Evolutionary conservation across 2,888 invertebrate genomes (phyloP).

Genomic region (Petrolisthes cinctipes): DNA sequence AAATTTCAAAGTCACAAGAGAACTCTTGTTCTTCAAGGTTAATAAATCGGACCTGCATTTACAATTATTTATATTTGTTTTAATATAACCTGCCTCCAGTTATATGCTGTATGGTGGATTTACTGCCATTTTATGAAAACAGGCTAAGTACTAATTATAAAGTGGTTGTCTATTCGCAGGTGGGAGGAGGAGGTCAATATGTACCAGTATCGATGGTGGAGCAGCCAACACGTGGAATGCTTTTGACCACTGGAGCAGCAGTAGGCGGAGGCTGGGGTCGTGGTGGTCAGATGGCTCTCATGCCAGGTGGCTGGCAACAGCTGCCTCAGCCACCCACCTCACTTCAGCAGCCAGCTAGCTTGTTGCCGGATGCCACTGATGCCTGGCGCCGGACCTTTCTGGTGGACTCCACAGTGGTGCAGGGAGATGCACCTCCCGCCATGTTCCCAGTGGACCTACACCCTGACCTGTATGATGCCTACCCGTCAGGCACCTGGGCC

Average conservation of each 20-base stretch:
- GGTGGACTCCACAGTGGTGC: conserved; percentile 81
- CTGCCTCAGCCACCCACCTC: conserved; percentile 64
- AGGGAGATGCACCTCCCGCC: conserved; percentile 72
- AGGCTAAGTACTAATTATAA: neutral
- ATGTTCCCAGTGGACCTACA: conserved; percentile 65
- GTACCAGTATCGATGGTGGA: conserved; percentile 94
- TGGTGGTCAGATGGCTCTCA: conserved; percentile 83
- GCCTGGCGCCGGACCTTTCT: conserved; percentile 78
- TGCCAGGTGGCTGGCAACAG: conserved; percentile 84
- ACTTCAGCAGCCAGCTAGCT: conserved; percentile 57
- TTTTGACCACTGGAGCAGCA: conserved; percentile 71
- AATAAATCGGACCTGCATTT: neutral
- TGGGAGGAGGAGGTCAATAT: conserved; percentile 76
- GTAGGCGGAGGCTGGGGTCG: conserved; percentile 72
- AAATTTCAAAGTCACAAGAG: no score
- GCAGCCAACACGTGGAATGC: conserved; percentile 84
- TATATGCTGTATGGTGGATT: neutral
- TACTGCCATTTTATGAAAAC: neutral
- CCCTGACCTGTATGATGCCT: conserved; percentile 55
- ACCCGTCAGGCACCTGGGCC: conserved; percentile 72
- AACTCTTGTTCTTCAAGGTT: no score
- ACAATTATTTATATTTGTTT: neutral
- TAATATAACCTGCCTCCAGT: neutral
- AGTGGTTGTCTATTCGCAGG: conserved; percentile 38
- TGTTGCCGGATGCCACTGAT: conserved; percentile 73